Evolutionary conservation across 2,113 vertebrate species (phyloP).

Genomic region (Pleuronectes platessa): DNA sequence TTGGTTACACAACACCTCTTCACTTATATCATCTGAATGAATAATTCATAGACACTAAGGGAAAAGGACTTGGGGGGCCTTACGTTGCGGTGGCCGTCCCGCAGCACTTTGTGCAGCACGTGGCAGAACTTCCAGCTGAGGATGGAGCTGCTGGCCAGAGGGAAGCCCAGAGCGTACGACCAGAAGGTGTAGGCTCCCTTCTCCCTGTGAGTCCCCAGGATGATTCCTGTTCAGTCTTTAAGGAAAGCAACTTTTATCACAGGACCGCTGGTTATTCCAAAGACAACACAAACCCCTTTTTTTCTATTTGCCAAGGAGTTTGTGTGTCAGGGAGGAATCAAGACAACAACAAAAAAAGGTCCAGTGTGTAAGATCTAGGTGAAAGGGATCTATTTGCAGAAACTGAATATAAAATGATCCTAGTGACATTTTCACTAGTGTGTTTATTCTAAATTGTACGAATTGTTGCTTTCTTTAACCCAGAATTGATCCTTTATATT

Average conservation of each 20-base stretch:
- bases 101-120: conserved; percentile 94
- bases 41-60: not conserved
- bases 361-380: no score
- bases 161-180: conserved; percentile 95
- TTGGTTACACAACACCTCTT: not conserved
- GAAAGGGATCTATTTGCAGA: no score
- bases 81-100: conserved; percentile 95
- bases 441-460: no score
- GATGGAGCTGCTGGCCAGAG: conserved; percentile 91
- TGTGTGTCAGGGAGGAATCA: no score
- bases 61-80: conserved; percentile 59
- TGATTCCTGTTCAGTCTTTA: conserved; percentile 88
- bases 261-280: not conserved
- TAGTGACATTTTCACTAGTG: no score
- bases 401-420: no score
- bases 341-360: no score
- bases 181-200: conserved; percentile 98
- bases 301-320: no score
- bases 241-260: conserved; percentile 66
- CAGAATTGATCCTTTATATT: no score
- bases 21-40: not conserved
- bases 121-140: conserved; percentile 99
- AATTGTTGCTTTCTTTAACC: no score
- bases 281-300: not conserved
- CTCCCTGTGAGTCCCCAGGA: conserved; percentile 95